A percentile compares a stretch with the other conserved stretches of the same genome.
Conservation (phyloP, 2,888 invertebrate genomes). For the Merodon equestris region DNA sequence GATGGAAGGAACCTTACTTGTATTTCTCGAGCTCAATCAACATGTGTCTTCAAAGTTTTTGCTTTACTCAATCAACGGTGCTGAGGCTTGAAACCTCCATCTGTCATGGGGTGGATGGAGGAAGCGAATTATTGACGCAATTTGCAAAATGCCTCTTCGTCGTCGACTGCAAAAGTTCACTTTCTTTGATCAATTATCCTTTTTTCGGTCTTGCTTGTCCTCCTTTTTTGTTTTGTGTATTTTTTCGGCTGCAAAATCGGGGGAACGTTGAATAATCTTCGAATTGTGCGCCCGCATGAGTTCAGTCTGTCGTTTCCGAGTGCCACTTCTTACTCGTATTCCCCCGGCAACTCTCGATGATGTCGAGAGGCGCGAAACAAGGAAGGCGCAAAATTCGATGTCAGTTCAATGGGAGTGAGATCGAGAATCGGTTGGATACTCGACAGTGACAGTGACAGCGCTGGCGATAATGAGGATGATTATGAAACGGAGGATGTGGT, state of each 20-base stretch:
- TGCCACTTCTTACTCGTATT: conserved; percentile 47
- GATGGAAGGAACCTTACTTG: no score
- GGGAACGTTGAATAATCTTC: conserved; percentile 26
- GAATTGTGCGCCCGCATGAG: conserved; percentile 20
- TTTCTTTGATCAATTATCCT: conserved; percentile 68
- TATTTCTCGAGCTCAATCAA: no score
- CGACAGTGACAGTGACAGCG: conserved; percentile 20
- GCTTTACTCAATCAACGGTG: no score
- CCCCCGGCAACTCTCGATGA: conserved; percentile 13
- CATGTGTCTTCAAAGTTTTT: no score
- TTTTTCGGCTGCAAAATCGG: conserved; percentile 43
- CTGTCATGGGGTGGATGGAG: neutral
- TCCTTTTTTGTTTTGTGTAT: conserved; percentile 15
- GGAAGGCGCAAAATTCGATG: conserved; percentile 37
- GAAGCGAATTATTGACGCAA: conserved; percentile 50
- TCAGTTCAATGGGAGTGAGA: conserved; percentile 48
- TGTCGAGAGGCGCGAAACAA: conserved; percentile 7
- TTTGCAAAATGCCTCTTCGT: conserved; percentile 41
- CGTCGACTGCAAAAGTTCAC: conserved; percentile 63
- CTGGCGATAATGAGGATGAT: conserved; percentile 54
- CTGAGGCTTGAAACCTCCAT: no score
- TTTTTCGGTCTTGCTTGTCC: conserved; percentile 16
- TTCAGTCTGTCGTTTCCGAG: conserved; percentile 36
- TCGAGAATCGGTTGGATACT: conserved; percentile 9
- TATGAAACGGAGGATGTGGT: conserved; percentile 44